Evolutionary conservation across 2,797 vertebrate genomes (phyloP).

Genomic region (Salmo trutta): DNA sequence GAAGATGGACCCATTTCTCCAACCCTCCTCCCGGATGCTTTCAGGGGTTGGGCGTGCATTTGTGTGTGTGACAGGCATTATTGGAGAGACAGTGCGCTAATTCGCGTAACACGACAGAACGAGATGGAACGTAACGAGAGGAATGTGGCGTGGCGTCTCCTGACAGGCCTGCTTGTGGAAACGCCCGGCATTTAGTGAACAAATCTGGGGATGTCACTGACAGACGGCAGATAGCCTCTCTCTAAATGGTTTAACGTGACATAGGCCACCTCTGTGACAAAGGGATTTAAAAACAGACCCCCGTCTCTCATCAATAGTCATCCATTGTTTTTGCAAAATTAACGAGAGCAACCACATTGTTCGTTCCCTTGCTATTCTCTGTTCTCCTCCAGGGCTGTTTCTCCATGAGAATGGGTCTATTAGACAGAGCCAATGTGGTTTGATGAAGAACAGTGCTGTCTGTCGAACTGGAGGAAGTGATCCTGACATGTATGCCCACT

Average conservation of each 20-base stretch:
- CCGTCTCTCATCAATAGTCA: conserved; percentile 15
- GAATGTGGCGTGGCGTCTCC: background rate
- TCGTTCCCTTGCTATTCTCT: background rate
- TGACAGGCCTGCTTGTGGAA: background rate
- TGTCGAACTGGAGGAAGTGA: conserved; percentile 13
- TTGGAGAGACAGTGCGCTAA: conserved; percentile 13
- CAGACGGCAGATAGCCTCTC: background rate
- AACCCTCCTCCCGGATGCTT: background rate
- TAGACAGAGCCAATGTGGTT: background rate
- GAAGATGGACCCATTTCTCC: conserved; percentile 24
- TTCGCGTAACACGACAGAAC: conserved; percentile 6
- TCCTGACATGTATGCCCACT: conserved; percentile 17
- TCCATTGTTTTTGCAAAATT: conserved; percentile 6
- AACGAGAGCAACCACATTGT: conserved; percentile 1
- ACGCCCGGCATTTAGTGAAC: background rate
- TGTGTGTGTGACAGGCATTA: background rate
- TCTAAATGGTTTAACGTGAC: background rate
- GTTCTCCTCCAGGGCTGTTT: background rate
- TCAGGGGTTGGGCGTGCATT: background rate
- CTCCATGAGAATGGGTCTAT: background rate
- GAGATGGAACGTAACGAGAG: background rate
- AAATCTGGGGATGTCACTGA: conserved; percentile 26
- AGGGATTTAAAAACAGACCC: background rate
- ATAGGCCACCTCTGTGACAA: background rate
- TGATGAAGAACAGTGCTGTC: conserved; percentile 15